These are phyloP conservation scores for Taenioides sp. DNA, from an alignment of 2,797 vertebrate genomes.

Conservation along the genomic window DNA sequence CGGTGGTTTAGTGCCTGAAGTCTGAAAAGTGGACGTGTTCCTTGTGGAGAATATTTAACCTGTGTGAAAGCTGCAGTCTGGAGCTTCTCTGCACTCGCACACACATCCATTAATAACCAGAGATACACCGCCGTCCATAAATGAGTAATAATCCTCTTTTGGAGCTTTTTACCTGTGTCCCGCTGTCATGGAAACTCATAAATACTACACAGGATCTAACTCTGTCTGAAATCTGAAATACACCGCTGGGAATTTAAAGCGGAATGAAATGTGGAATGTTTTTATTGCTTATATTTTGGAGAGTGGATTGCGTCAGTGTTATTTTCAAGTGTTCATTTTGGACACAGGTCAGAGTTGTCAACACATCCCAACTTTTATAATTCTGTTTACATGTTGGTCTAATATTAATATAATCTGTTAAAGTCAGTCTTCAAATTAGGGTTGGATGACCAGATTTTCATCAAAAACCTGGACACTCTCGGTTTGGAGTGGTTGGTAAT, in stretches of 20 bases:
- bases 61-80: neutral
- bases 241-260: neutral
- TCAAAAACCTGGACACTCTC: too few species aligned
- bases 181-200: neutral
- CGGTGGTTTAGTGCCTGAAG: neutral
- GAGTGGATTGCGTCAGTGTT: too few species aligned
- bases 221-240: neutral
- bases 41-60: neutral
- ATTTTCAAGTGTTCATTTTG: too few species aligned
- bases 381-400: too few species aligned
- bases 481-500: too few species aligned
- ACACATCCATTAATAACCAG: conserved; percentile 10
- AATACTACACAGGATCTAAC: neutral
- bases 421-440: too few species aligned
- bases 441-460: too few species aligned
- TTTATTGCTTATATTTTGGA: too few species aligned
- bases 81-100: neutral
- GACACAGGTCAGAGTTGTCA: too few species aligned
- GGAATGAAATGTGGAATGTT: too few species aligned
- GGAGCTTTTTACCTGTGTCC: conserved; percentile 6
- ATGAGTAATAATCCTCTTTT: conserved; percentile 1
- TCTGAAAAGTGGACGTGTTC: neutral
- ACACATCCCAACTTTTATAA: too few species aligned
- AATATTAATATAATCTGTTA: too few species aligned
- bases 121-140: neutral